Base-by-base conservation (phyloP, 2,797 vertebrate genomes). In the Rhinatrema bivittatum region DNA sequence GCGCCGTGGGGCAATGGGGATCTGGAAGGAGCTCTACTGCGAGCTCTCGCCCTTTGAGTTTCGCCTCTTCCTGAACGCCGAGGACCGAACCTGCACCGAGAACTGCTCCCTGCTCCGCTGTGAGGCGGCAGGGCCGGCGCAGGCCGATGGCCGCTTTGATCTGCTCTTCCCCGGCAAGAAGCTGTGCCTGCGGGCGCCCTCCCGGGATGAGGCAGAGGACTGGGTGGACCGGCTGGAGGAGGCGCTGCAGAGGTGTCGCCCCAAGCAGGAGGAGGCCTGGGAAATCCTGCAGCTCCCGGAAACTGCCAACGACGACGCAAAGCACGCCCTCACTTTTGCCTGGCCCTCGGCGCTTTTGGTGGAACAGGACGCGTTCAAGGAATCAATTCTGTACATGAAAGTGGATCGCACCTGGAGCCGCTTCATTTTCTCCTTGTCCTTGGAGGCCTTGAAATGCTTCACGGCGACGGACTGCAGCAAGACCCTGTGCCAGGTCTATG, bases 21-120 rank as follows among this genome's bases (percentile, higher is more conserved):
- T 95, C 22, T 99, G 95, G 92, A 86, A 89, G 9, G 82, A 89
- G 35, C 77, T 88, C 33, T 91, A 86, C 74, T 98, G 94, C 0
- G 94, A 98, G 68, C 84, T 99, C 26, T 96, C 96, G 0, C 94
- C 93, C 0, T 86, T 87, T 18, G 94, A 97, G 69, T 73, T 98
- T 35, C 84, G 87, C 16, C 80, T 97, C 10, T 93, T 90, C 51
- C 29, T 80, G 43, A 81, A 85, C 1, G 74, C 79, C 0, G 83
- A 92, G 51, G 92, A 95, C 13, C 84, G 87, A 4, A 62, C 72
- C n/a, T 93, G 90, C 1, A 59, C 62, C 0, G 90, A 98, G 53
- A 97, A 76, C 67, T 90, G 78, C 53, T 94, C 89, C 5, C 81
- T 98, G 65, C 49, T 97, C 42, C 87, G 92, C 3, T 98, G 93